Evolutionary conservation across 2,888 invertebrate genomes (phyloP).

Genomic region (Mesoligia furuncula): DNA sequence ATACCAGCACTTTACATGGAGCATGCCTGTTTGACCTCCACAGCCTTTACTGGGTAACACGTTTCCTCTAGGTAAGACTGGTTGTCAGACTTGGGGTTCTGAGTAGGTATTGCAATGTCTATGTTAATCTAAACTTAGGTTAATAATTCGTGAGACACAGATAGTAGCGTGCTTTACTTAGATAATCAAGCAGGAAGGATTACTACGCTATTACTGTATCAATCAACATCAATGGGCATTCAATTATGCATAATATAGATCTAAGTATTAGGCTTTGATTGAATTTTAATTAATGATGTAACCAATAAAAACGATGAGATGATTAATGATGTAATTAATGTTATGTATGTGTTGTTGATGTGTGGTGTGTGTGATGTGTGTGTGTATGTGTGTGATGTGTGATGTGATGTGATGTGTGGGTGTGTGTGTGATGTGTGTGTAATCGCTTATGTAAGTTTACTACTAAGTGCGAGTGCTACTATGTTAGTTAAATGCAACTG

Average conservation of each 20-base stretch:
- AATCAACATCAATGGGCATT: background rate
- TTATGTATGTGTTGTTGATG: too few species aligned
- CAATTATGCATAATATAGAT: background rate
- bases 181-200: background rate
- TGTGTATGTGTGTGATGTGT: too few species aligned
- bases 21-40: background rate
- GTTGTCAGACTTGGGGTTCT: background rate
- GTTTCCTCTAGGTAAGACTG: background rate
- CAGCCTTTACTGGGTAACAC: background rate
- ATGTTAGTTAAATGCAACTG: too few species aligned
- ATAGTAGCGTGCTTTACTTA: background rate
- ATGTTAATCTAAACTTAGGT: background rate
- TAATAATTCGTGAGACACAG: slow-evolving; percentile 1
- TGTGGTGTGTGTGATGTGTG: too few species aligned
- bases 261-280: background rate
- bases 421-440: too few species aligned
- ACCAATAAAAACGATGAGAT: too few species aligned
- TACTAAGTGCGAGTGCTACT: background rate
- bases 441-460: background rate
- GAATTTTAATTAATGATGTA: background rate
- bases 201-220: background rate
- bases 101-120: background rate
- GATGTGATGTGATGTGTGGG: too few species aligned
- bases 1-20: background rate
- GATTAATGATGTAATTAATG: too few species aligned